phyloP scores from a whole-genome alignment of 2,888 invertebrate species.

The Tinea pellionella region DNA sequence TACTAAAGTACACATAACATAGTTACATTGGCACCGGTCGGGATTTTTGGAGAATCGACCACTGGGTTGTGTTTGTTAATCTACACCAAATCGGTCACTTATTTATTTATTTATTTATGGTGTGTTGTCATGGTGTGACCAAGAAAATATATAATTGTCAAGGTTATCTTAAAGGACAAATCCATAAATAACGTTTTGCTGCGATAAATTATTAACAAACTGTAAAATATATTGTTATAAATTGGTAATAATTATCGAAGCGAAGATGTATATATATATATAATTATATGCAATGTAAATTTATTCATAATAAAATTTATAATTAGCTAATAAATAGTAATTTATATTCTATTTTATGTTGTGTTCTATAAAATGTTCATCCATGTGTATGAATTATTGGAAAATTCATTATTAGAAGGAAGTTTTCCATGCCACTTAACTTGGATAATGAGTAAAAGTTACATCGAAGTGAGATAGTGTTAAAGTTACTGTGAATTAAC shows the following conservation, averaged over 20 bases:
- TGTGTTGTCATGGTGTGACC: too few relatives aligned
- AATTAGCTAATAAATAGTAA: neutral
- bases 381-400: neutral
- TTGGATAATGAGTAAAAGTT: slow-evolving; percentile 5
- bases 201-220: neutral
- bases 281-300: too few relatives aligned
- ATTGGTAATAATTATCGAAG: neutral
- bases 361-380: neutral
- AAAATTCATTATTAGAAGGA: neutral
- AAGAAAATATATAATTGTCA: too few relatives aligned
- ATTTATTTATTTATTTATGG: too few relatives aligned
- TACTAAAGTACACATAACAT: too few relatives aligned
- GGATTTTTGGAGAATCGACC: too few relatives aligned
- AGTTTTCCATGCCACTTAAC: slow-evolving; percentile 11
- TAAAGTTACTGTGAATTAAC: neutral
- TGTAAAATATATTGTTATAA: neutral
- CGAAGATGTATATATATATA: too few relatives aligned
- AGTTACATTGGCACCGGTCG: too few relatives aligned
- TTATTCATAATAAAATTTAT: neutral
- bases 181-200: neutral
- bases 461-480: neutral
- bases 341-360: neutral
- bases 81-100: too few relatives aligned
- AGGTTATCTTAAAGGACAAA: neutral
- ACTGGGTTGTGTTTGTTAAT: too few relatives aligned